phyloP scores from a whole-genome alignment of 1,140 invertebrate genomes.

The Aphelenchoides fujianensis region DNA sequence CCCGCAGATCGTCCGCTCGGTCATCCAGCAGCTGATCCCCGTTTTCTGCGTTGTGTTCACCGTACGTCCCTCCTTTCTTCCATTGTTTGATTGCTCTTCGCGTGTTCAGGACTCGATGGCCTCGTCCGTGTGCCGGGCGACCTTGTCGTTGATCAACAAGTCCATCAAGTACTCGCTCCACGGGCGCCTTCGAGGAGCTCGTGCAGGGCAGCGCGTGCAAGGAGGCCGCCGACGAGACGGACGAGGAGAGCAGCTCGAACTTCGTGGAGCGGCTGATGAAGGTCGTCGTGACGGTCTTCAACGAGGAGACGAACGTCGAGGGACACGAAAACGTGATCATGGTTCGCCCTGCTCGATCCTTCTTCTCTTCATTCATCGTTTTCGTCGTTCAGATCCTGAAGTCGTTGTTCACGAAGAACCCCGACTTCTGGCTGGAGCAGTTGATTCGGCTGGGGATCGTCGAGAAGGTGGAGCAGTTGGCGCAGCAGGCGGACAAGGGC shows the following conservation, averaged over 20 bases:
- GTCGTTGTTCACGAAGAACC: constrained; percentile 86
- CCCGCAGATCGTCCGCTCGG: constrained; percentile 6
- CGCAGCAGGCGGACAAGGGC: constrained; percentile 35
- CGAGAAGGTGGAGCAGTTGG: constrained; percentile 81
- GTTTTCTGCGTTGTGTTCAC: constrained; percentile 93
- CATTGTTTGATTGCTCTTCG: too few relatives aligned
- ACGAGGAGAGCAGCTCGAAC: constrained; percentile 66
- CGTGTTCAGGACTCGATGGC: constrained; percentile 65
- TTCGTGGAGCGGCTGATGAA: constrained; percentile 83
- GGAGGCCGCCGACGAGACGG: constrained; percentile 66
- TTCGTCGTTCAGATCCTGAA: constrained; percentile 87
- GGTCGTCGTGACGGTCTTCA: constrained; percentile 85
- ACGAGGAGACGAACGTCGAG: constrained; percentile 73
- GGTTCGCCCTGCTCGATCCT: too few relatives aligned
- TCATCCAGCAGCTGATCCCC: constrained; percentile 73
- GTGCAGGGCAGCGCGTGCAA: constrained; percentile 75
- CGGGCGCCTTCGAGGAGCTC: constrained; percentile 70
- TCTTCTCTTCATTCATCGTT: too few relatives aligned
- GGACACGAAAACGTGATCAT: constrained; percentile 54
- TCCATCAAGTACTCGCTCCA: constrained; percentile 35
- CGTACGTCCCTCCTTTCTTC: constrained; percentile 66
- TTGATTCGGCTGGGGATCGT: constrained; percentile 92
- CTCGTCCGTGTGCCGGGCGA: constrained; percentile 73
- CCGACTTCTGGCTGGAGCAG: constrained; percentile 88
- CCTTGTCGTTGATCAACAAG: constrained; percentile 88